A percentile compares a stretch with the other conserved stretches of the same genome.
Conservation (phyloP, 2,113 vertebrate genomes). For the Epinephelus cyanopodus region DNA sequence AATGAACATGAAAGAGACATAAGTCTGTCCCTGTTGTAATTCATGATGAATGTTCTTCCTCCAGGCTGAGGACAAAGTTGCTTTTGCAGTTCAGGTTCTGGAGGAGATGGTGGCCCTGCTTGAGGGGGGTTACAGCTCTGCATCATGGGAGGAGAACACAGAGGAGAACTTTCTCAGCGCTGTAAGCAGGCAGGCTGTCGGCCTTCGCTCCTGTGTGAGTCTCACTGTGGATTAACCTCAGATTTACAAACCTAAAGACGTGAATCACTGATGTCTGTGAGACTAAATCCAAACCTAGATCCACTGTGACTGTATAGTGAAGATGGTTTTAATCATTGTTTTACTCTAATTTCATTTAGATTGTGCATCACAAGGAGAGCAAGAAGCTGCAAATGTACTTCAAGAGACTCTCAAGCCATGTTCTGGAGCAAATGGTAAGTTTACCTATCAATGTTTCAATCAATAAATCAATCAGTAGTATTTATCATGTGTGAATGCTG, state of each 20-base stretch:
- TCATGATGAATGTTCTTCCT: background rate
- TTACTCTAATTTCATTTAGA: too few relatives aligned
- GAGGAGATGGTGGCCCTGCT: conserved; percentile 59
- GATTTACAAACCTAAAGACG: too few relatives aligned
- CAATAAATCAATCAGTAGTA: background rate
- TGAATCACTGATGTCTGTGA: too few relatives aligned
- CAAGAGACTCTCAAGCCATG: conserved; percentile 44
- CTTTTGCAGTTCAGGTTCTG: conserved; percentile 68
- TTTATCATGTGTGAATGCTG: background rate
- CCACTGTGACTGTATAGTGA: too few relatives aligned
- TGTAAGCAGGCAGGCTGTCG: conserved; percentile 50
- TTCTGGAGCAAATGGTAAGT: conserved; percentile 51
- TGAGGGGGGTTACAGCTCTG: conserved; percentile 51
- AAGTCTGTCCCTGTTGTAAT: too few relatives aligned
- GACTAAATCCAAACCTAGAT: too few relatives aligned
- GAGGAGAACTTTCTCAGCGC: conserved; percentile 63
- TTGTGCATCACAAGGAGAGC: conserved; percentile 33
- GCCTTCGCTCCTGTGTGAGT: conserved; percentile 75
- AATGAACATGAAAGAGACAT: background rate
- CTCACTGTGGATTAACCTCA: too few relatives aligned
- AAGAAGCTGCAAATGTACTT: conserved; percentile 72
- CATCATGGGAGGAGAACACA: conserved; percentile 70
- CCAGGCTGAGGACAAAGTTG: conserved; percentile 67
- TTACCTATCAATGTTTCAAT: background rate
- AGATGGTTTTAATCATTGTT: too few relatives aligned